Conservation (phyloP, 2,888 invertebrate species). For the Pantelozetes paolii region DNA sequence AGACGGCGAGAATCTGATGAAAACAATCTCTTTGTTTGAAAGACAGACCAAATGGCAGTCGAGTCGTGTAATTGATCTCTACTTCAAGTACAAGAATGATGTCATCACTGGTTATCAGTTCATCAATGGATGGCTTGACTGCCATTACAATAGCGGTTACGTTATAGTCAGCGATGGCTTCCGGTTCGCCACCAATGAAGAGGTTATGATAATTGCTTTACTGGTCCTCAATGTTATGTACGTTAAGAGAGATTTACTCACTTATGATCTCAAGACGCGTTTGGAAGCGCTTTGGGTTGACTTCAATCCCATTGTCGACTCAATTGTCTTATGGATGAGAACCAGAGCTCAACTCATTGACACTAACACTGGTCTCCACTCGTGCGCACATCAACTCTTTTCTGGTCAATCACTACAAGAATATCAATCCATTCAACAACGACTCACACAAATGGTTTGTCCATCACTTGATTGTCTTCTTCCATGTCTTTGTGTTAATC, state of each 20-base stretch:
- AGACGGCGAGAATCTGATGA: constrained; percentile 9
- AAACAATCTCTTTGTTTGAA: constrained; percentile 16
- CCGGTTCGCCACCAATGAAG: constrained; percentile 12
- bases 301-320: constrained; percentile 17
- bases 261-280: constrained; percentile 32
- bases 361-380: constrained; percentile 18
- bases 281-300: constrained; percentile 35
- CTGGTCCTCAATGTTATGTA: constrained; percentile 27
- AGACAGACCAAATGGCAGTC: constrained; percentile 31
- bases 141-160: not conserved
- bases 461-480: not conserved
- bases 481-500: not conserved
- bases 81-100: constrained; percentile 33
- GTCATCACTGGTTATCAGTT: constrained; percentile 9
- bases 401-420: constrained; percentile 34
- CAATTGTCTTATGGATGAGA: constrained; percentile 20
- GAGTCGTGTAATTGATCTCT: constrained; percentile 16
- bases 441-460: constrained; percentile 28
- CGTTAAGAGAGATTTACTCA: constrained; percentile 27
- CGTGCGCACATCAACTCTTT: constrained; percentile 35
- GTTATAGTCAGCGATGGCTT: constrained; percentile 8
- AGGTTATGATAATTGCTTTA: constrained; percentile 17
- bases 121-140: constrained; percentile 22
- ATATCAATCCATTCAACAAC: constrained; percentile 36
- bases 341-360: constrained; percentile 37